These are phyloP conservation scores for Agonopterix alstromeriana DNA, from an alignment of 2,888 invertebrate genomes.

Conservation along the genomic window DNA sequence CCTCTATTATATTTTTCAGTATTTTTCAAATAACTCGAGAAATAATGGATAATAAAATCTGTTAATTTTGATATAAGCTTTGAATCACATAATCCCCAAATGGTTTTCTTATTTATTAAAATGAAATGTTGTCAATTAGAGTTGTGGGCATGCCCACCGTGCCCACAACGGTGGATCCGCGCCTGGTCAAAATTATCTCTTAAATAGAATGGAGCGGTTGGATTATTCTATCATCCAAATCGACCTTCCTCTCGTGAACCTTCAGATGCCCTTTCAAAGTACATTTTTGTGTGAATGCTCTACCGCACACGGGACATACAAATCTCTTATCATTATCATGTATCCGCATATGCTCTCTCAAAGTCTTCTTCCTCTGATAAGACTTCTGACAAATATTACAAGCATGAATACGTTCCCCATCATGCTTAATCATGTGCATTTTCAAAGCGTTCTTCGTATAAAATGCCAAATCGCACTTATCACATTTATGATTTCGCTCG, in stretches of 20 bases:
- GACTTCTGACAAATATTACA: conserved; percentile 71
- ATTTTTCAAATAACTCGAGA: no score
- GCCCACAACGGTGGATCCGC: no score
- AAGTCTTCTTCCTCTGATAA: conserved; percentile 62
- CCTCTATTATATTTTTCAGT: no score
- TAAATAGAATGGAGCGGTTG: conserved; percentile 38
- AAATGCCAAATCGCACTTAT: conserved; percentile 70
- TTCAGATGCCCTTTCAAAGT: conserved; percentile 64
- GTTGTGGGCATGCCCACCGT: no score
- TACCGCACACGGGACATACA: conserved; percentile 58
- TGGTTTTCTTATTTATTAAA: no score
- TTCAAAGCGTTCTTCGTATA: conserved; percentile 73
- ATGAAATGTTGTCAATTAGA: no score
- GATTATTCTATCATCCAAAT: conserved; percentile 35
- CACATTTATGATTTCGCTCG: conserved; percentile 67
- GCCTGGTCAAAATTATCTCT: no score
- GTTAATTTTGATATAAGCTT: no score
- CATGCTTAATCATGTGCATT: conserved; percentile 76
- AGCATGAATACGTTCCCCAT: conserved; percentile 67
- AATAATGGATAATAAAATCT: no score
- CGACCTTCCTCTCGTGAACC: conserved; percentile 54
- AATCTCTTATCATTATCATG: conserved; percentile 66
- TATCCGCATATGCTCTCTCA: conserved; percentile 61
- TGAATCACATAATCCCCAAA: no score
- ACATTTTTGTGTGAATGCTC: conserved; percentile 68